Percentiles rank a stretch among this genome's conserved stretches.
These are phyloP conservation scores for Poliocrania exsul DNA, from an alignment of 2,797 vertebrate species.

Conservation along the genomic window DNA sequence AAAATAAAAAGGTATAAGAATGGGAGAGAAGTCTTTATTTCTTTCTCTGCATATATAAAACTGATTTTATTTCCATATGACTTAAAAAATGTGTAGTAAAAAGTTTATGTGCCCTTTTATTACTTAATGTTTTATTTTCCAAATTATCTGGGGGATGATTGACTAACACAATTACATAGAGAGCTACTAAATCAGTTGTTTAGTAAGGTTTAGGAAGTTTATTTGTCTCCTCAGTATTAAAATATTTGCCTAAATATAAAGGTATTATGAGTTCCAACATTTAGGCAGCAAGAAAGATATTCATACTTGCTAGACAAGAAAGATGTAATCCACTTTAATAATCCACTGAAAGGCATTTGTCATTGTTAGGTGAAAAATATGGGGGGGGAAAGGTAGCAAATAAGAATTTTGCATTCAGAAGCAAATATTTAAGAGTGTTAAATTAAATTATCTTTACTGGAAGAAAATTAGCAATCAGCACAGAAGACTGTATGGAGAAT, in stretches of 20 bases:
- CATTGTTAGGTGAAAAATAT: not conserved
- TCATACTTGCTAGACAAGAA: not conserved
- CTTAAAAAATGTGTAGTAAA: not conserved
- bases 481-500: constrained; percentile 4
- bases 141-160: constrained; percentile 6
- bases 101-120: constrained; percentile 6
- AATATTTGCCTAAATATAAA: constrained; percentile 4
- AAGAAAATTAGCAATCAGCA: not conserved
- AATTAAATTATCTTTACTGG: not conserved
- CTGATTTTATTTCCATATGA: constrained; percentile 8
- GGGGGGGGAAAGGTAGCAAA: not conserved
- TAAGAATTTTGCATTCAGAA: not conserved
- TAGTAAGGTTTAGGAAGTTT: not conserved
- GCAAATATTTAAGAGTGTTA: not conserved
- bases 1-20: not conserved
- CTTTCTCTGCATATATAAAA: not conserved
- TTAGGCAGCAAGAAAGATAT: not conserved
- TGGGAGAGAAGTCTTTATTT: not conserved
- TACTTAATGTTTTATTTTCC: constrained; percentile 26
- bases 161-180: not conserved
- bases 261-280: not conserved
- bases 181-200: not conserved
- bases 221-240: not conserved
- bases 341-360: not conserved
- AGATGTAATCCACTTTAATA: not conserved